These are phyloP conservation scores for Cyclina sinensis DNA, from an alignment of 1,140 invertebrate species.

Conservation along the genomic window DNA sequence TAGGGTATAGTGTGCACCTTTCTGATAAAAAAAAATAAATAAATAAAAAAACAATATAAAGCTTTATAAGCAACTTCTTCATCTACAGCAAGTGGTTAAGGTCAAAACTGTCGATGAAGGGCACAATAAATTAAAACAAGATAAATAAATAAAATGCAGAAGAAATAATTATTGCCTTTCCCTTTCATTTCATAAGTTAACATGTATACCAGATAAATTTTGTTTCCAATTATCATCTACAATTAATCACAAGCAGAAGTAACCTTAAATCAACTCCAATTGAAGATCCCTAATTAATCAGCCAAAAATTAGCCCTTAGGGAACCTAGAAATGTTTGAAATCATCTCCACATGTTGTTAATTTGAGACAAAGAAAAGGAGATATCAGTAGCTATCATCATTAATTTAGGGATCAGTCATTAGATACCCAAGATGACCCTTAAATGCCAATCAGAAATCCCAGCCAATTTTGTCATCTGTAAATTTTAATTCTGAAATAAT, in stretches of 20 bases:
- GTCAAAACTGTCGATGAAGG: constrained; percentile 19
- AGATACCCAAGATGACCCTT: constrained; percentile 17
- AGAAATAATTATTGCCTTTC: too few species aligned
- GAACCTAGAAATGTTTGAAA: constrained; percentile 33
- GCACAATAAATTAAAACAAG: too few species aligned
- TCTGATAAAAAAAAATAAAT: too few species aligned
- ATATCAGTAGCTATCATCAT: constrained; percentile 56
- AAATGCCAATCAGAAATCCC: constrained; percentile 18
- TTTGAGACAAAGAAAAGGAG: constrained; percentile 54
- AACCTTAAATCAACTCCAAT: constrained; percentile 63
- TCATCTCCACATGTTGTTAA: constrained; percentile 51
- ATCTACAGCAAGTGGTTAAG: too few species aligned
- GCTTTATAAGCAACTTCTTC: too few species aligned
- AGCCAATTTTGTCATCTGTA: constrained; percentile 45
- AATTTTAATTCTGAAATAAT: constrained; percentile 49
- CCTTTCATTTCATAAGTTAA: too few species aligned
- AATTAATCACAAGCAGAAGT: constrained; percentile 39
- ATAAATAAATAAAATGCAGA: too few species aligned
- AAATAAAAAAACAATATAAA: too few species aligned
- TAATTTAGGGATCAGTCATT: constrained; percentile 61
- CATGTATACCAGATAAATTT: too few species aligned
- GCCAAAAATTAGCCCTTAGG: background rate
- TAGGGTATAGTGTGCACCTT: too few species aligned
- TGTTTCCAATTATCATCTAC: constrained; percentile 52
- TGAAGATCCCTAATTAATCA: constrained; percentile 50